Evolutionary conservation across 2,113 vertebrate species (phyloP).

Genomic region (Pheucticus melanocephalus): DNA sequence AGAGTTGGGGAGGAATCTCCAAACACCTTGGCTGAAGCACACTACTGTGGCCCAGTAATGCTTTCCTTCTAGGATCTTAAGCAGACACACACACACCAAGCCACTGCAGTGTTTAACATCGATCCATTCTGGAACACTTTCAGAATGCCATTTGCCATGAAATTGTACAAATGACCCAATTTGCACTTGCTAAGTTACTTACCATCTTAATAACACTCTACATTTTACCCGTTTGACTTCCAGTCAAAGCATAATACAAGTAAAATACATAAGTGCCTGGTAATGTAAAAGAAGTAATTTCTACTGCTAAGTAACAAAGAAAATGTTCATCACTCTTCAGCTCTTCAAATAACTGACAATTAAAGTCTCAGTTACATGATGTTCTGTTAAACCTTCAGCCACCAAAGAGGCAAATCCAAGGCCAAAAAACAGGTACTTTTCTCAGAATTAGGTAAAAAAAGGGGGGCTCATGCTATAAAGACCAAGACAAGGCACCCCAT

Average conservation of each 20-base stretch:
- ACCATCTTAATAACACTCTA: not conserved
- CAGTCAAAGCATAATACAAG: not conserved
- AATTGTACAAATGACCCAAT: not conserved
- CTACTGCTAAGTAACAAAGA: not conserved
- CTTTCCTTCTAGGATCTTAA: not conserved
- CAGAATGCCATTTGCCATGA: not conserved
- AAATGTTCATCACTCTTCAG: no score
- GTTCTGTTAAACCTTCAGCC: not conserved
- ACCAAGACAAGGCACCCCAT: not conserved
- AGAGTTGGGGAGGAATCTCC: not conserved
- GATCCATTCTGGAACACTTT: not conserved
- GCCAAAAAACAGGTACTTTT: not conserved
- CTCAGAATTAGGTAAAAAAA: not conserved
- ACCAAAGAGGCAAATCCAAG: not conserved
- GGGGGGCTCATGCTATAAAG: not conserved
- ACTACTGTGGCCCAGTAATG: fast-evolving
- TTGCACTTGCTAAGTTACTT: not conserved
- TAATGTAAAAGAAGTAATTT: not conserved
- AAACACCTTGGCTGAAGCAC: not conserved
- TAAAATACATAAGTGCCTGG: not conserved
- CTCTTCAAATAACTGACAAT: not conserved
- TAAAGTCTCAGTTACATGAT: not conserved
- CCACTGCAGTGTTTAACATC: not conserved
- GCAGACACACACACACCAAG: not conserved
- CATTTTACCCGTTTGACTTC: not conserved